Percentiles rank a stretch among this genome's conserved stretches.
Conservation (phyloP, 1,140 invertebrate species). For the Ditylenchus dipsaci region DNA sequence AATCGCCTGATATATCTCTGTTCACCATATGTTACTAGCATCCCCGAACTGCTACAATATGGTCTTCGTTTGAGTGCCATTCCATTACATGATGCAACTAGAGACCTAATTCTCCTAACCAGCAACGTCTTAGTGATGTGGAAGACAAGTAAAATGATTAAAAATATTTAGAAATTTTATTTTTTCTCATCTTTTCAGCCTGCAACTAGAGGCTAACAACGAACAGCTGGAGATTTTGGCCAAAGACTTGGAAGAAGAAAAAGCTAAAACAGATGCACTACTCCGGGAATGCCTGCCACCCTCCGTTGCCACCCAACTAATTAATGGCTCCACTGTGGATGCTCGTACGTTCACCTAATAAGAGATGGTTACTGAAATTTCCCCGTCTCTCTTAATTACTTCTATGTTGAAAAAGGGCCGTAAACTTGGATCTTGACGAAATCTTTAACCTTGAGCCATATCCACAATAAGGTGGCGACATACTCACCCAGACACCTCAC, state of each 20-base stretch:
- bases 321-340: slow-evolving; percentile 49
- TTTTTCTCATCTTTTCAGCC: slow-evolving; percentile 18
- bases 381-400: too few species aligned
- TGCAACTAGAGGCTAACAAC: slow-evolving; percentile 81
- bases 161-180: not conserved
- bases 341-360: slow-evolving; percentile 26
- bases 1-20: slow-evolving; percentile 51
- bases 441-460: too few species aligned
- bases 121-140: slow-evolving; percentile 95
- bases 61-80: slow-evolving; percentile 89
- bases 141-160: slow-evolving; percentile 77
- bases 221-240: slow-evolving; percentile 93
- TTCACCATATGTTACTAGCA: slow-evolving; percentile 55
- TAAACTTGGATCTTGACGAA: too few species aligned
- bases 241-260: slow-evolving; percentile 85
- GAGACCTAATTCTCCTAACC: slow-evolving; percentile 92
- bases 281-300: slow-evolving; percentile 49
- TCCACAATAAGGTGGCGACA: too few species aligned
- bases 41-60: slow-evolving; percentile 54
- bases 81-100: slow-evolving; percentile 88
- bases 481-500: too few species aligned
- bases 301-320: slow-evolving; percentile 54
- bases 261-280: slow-evolving; percentile 82
- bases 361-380: too few species aligned
- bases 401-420: too few species aligned